Base-by-base conservation (phyloP, 2,888 invertebrate species). In the Tetramorium bicarinatum region DNA sequence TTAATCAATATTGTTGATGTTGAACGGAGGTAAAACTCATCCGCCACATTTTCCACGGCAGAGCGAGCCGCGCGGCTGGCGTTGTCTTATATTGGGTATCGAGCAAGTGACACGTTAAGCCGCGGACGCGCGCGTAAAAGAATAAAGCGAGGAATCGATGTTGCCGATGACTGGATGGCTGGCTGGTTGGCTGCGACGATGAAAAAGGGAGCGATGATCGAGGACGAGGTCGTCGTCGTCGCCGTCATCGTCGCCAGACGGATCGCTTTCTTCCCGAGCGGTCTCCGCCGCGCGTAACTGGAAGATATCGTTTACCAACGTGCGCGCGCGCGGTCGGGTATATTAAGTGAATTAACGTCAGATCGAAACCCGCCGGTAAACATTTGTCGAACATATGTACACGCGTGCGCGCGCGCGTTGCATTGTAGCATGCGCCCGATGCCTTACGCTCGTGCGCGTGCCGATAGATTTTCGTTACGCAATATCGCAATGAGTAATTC, bases 21-120 rank as follows among this genome's bases (percentile, higher is more conserved):
- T 74, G 83, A 84, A 74, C 82, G 75, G 72, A 61, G 83, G 82
- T 71, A 80, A 86, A 88, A 87, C 88, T 88, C 85, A 85, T 87
- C 82, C 83, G 64, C 72, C 52, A 71, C 67, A 54, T 86, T 86
- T 77, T 72, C 34, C 62, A 64, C 15, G 64, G n/a, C 81, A 47
- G 15, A 6, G 66, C 47, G 66, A 47, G 21, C n/a, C 4, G 25
- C 64, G 21, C 52, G 54, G 25, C 59, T 44, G 49, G 76, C 75
- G 66, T 66, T 44, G 77, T 62, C 74, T 83, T 87, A 84, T 85
- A 85, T 87, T 83, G 83, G 79, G 29, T 80, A 82, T 86, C 80
- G 83, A 66, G 69, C 76, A 79, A 86, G 87, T 82, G 88, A 86
- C 86, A 86, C 72, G 88, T 83, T 89, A 84, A 88, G 88, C 88